These are phyloP conservation scores for Patella vulgata DNA, from an alignment of 1,140 invertebrate genomes.

Conservation along the genomic window DNA sequence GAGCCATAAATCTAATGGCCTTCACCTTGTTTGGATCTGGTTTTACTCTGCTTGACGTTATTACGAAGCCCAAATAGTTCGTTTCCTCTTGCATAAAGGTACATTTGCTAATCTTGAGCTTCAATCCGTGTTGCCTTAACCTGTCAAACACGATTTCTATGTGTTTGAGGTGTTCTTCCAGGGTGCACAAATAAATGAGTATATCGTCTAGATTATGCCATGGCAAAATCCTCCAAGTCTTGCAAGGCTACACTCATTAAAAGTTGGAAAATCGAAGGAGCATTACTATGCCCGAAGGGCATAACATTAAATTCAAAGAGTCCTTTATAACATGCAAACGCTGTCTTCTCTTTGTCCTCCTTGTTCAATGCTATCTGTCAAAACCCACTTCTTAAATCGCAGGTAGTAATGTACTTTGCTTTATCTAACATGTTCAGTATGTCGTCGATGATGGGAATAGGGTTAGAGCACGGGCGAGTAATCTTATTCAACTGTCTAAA, in stretches of 20 bases:
- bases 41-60: conserved; percentile 11
- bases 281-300: conserved; percentile 31
- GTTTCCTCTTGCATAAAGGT: conserved; percentile 19
- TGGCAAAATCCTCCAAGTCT: background rate
- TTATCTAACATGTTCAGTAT: conserved; percentile 30
- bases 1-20: conserved; percentile 37
- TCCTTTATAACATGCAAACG: conserved; percentile 26
- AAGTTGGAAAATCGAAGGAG: conserved; percentile 40
- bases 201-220: conserved; percentile 33
- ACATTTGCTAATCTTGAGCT: conserved; percentile 23
- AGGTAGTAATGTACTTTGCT: conserved; percentile 29
- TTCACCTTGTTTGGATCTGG: conserved; percentile 21
- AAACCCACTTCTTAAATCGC: conserved; percentile 45
- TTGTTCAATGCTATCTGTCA: conserved; percentile 63
- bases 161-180: conserved; percentile 15
- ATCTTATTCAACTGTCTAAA: conserved; percentile 46
- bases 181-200: conserved; percentile 12
- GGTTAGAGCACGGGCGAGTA: conserved; percentile 31
- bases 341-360: conserved; percentile 58
- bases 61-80: conserved; percentile 22
- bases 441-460: conserved; percentile 49
- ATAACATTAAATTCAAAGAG: conserved; percentile 34
- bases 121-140: conserved; percentile 29
- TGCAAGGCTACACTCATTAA: conserved; percentile 36
- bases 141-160: conserved; percentile 36